Evolutionary conservation across 1,140 invertebrate species (phyloP).

Genomic region (Lepidurus packardi): DNA sequence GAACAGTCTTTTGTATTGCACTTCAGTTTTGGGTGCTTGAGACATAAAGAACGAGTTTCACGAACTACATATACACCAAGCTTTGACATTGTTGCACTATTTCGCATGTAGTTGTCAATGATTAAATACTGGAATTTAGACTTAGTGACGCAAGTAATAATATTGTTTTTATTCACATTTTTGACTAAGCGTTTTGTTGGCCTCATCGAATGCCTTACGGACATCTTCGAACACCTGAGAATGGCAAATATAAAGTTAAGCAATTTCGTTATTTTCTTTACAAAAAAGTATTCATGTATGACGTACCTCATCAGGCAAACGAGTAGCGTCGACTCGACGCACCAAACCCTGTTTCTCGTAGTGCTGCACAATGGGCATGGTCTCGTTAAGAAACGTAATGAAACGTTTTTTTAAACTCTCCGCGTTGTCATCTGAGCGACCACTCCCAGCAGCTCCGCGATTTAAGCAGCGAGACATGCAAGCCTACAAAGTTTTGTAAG

Average conservation of each 20-base stretch:
- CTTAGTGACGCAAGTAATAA: background rate
- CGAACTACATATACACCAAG: background rate
- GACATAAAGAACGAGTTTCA: background rate
- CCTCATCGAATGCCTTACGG: background rate
- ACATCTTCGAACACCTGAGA: background rate
- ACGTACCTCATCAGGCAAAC: slow-evolving; percentile 59
- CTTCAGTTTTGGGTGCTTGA: background rate
- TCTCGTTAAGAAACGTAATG: slow-evolving; percentile 80
- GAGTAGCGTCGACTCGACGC: slow-evolving; percentile 66
- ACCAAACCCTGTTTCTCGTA: slow-evolving; percentile 71
- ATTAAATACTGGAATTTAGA: background rate
- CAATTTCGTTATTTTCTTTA: background rate
- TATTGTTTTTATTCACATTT: background rate
- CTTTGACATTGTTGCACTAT: background rate
- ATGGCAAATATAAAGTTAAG: background rate
- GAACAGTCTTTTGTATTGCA: background rate
- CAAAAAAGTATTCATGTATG: background rate
- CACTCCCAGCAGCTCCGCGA: slow-evolving; percentile 80
- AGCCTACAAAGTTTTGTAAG: slow-evolving; percentile 43
- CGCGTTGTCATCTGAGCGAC: slow-evolving; percentile 88
- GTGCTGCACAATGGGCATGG: slow-evolving; percentile 87
- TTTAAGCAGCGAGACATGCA: slow-evolving; percentile 78
- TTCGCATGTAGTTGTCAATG: background rate
- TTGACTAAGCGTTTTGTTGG: slow-evolving; percentile 11
- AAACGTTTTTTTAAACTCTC: slow-evolving; percentile 88